phyloP scores from a whole-genome alignment of 2,113 vertebrate genomes.

The Marcusenius ussheri region DNA sequence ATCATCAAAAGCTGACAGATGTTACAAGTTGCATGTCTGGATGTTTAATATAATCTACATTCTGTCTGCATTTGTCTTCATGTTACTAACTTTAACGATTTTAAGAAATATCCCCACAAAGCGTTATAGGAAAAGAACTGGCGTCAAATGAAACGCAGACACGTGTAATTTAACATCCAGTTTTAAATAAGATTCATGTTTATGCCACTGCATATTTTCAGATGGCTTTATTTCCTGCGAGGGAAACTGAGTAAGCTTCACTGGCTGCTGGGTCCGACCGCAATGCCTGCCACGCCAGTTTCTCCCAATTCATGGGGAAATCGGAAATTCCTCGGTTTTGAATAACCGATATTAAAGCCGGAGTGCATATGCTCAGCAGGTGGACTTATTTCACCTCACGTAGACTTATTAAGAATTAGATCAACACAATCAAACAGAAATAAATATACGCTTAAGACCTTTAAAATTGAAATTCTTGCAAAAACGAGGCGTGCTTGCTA shows the following conservation, averaged over 20 bases:
- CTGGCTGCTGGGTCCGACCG: background rate
- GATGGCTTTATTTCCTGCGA: background rate
- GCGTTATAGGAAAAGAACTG: background rate
- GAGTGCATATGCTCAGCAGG: background rate
- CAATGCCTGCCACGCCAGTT: background rate
- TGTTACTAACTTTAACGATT: background rate
- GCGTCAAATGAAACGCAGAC: background rate
- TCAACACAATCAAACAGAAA: background rate
- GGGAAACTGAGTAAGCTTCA: slow-evolving; percentile 1
- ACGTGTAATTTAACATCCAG: background rate
- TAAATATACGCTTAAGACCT: background rate
- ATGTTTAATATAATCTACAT: background rate
- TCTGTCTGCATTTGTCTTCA: background rate
- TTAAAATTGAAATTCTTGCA: background rate
- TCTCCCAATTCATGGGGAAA: background rate
- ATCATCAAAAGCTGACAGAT: background rate
- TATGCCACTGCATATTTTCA: slow-evolving; percentile 7
- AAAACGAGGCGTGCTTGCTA: background rate
- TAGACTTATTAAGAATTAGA: background rate
- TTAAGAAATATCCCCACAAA: background rate
- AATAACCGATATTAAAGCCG: background rate
- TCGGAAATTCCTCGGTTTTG: slow-evolving; percentile 14
- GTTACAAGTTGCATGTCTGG: background rate
- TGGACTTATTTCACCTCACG: background rate
- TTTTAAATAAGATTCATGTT: background rate